phyloP scores from a whole-genome alignment of 2,797 vertebrate genomes.

The Sandelia bainsii region DNA sequence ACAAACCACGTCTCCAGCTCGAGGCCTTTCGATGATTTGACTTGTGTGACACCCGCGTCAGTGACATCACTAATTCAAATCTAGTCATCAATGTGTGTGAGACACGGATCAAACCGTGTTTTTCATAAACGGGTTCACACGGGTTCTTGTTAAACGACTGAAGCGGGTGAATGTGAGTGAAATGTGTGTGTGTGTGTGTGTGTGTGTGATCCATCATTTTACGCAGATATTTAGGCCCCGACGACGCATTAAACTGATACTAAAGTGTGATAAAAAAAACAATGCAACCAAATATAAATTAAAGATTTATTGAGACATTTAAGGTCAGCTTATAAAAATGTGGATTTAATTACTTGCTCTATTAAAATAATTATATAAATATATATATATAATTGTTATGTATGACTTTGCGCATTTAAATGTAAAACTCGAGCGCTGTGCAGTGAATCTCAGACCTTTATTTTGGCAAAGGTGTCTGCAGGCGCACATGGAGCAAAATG shows the following conservation, averaged over 20 bases:
- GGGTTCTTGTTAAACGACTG: slow-evolving; percentile 1
- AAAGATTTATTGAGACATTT: neutral
- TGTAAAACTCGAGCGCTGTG: neutral
- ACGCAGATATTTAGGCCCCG: slow-evolving; percentile 19
- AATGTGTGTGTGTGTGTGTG: slow-evolving; percentile 1
- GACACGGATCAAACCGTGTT: slow-evolving; percentile 4
- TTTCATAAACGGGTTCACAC: neutral
- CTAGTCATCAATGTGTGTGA: slow-evolving; percentile 1
- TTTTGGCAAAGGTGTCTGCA: neutral
- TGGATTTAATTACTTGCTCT: neutral
- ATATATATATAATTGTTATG: neutral
- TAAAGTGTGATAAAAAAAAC: neutral
- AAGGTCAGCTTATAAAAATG: neutral
- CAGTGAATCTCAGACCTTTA: neutral
- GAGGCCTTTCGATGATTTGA: neutral
- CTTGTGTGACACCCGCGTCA: neutral
- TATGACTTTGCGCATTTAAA: neutral
- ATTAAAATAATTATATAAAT: neutral
- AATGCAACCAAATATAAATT: neutral
- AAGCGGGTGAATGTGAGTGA: slow-evolving; percentile 4
- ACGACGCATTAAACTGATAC: neutral
- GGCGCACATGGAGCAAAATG: neutral
- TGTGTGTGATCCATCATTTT: neutral
- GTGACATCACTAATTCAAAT: neutral
- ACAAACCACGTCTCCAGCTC: slow-evolving; percentile 3